Base-by-base conservation (phyloP, 1,140 invertebrate species). In the Bicyclus anynana region DNA sequence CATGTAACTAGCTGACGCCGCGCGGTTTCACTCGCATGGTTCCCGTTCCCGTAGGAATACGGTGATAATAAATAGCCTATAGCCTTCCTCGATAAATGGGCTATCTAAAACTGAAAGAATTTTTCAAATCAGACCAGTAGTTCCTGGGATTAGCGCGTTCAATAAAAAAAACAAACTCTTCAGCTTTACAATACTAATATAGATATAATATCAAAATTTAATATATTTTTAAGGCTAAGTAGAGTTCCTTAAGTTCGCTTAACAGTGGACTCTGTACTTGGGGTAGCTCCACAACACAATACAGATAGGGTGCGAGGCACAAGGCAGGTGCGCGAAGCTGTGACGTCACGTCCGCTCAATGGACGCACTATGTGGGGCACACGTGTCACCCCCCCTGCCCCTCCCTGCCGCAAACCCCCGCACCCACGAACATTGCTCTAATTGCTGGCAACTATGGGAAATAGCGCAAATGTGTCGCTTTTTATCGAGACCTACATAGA, bases 361-460 rank as follows among this genome's bases (percentile, higher is more conserved):
- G 84, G 76, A 67, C 71, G 68, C 57, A 72, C 75, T 79, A 87
- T 84, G 80, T 87, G 79, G 84, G 80, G 73, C 84, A 87, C 84
- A 83, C 80, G 84, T 85, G 80, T 79, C 79, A 74, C 65, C 14
- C 6, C 1, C 37, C 37, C 16, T 5, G n/a, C 37, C 37, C 10
- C 13, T 14, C 13, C 9, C 5, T 14, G 4, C 13, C 13, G 3
- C 5, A 4, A 16, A 17, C 37, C 16, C 37, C 60, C 65, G 53
- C 71, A 69, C 69, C 61, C 69, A 66, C 76, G 60, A 68, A 71
- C 69, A 60, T 63, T 69, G 79, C 69, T 80, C 77, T 84, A 87
- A 84, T 87, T 80, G 76, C 81, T 74, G 74, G 80, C 81, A 84
- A 82, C 72, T 82, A 83, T 84, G 76, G 78, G 81, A 87, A 87